A percentile compares a stretch with the other conserved stretches of the same genome.
These are phyloP conservation scores for Ryuthela nishihirai DNA, from an alignment of 2,888 invertebrate species.

Conservation along the genomic window DNA sequence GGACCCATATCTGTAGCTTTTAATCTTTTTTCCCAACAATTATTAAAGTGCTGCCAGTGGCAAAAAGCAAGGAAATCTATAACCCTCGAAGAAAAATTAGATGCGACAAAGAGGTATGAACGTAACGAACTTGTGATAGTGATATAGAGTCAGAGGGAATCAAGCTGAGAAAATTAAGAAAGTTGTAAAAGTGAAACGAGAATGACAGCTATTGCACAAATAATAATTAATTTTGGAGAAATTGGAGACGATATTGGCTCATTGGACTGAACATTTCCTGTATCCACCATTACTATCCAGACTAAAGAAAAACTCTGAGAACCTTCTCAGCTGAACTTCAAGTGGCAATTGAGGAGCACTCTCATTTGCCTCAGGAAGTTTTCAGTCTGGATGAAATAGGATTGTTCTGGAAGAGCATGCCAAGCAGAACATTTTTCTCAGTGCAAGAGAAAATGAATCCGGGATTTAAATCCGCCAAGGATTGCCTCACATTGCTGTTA, in stretches of 20 bases:
- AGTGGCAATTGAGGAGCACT: constrained; percentile 8
- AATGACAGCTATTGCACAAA: not conserved
- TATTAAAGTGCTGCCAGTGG: too few relatives aligned
- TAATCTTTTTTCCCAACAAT: too few relatives aligned
- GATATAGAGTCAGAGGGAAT: not conserved
- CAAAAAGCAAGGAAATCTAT: not conserved
- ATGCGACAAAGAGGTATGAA: not conserved
- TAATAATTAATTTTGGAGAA: not conserved
- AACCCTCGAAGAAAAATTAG: not conserved
- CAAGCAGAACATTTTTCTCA: constrained; percentile 21
- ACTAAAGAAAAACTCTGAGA: not conserved
- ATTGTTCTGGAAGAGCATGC: constrained; percentile 40
- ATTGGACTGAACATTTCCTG: not conserved
- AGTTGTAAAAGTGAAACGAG: not conserved
- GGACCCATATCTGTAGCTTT: too few relatives aligned
- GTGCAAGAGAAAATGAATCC: constrained; percentile 15
- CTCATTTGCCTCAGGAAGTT: constrained; percentile 26
- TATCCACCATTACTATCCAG: not conserved
- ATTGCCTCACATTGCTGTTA: constrained; percentile 45
- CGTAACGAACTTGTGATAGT: not conserved
- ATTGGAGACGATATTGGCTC: not conserved
- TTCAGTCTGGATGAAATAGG: constrained; percentile 39
- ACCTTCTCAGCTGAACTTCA: constrained; percentile 3
- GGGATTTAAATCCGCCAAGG: constrained; percentile 41
- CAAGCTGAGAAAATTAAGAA: not conserved